A percentile compares a stretch with the other conserved stretches of the same genome.
Evolutionary conservation across 2,113 vertebrate species (phyloP).

Genomic region (Xiphorhynchus elegans): DNA sequence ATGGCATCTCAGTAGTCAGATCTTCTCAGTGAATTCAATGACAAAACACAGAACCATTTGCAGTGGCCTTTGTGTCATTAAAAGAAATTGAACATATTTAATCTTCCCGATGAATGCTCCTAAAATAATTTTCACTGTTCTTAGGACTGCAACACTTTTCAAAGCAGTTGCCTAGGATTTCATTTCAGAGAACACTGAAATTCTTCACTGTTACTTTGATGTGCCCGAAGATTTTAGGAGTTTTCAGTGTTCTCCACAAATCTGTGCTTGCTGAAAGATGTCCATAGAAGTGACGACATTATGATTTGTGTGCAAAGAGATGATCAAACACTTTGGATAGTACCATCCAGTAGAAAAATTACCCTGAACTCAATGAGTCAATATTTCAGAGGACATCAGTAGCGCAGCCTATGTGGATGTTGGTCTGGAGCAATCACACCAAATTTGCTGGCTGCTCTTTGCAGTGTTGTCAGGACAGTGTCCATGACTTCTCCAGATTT

Average conservation of each 20-base stretch:
- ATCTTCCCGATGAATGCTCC: not conserved
- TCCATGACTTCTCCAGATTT: not conserved
- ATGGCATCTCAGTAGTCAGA: conserved; percentile 7
- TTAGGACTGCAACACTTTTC: not conserved
- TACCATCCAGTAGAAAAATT: not conserved
- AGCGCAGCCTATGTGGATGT: not conserved
- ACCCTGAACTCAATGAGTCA: not conserved
- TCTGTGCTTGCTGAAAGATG: not conserved
- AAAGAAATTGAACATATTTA: conserved; percentile 12
- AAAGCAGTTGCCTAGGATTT: not conserved
- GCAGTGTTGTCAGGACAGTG: not conserved
- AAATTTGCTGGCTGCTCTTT: not conserved
- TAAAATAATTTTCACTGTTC: not conserved
- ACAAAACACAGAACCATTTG: not conserved
- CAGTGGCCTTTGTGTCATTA: not conserved
- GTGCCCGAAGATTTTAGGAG: not conserved
- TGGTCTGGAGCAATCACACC: not conserved
- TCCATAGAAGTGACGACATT: not conserved
- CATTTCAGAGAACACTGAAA: not conserved
- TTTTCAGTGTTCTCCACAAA: not conserved
- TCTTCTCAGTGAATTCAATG: not conserved
- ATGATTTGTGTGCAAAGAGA: not conserved
- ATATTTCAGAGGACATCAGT: not conserved
- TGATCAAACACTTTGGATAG: not conserved
- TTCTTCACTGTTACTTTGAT: not conserved